Base-by-base conservation (phyloP, 2,888 invertebrate species). In the Ischnus inquisitorius region DNA sequence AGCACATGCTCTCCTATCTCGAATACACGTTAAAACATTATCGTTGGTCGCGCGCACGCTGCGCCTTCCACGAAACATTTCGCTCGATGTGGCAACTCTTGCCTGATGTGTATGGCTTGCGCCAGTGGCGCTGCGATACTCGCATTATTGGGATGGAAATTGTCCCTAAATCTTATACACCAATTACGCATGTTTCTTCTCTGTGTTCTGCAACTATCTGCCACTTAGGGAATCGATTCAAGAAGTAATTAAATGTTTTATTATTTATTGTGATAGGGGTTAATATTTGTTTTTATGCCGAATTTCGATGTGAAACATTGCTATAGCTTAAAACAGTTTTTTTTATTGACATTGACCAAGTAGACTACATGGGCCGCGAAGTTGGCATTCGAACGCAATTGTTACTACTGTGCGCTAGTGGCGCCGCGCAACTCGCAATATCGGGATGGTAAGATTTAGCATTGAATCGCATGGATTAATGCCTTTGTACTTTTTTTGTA, bases 11-110 rank as follows among this genome's bases (percentile, higher is more conserved):
- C 71, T 69, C 16, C 65, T 75, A 78, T 71, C 74, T 64, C 64
- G 54, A 62, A 71, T 83, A 79, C 83, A 83, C 79, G 76, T 71
- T 71, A 79, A 77, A 83, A 80, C 79, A 83, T 83, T 79, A 64
- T 83, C 75, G 64, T 62, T 12, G 39, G 60, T 60, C 34, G 62
- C 60, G 67, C 25, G 64, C 25, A 14, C 28, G 34, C 43, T 60
- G 28, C 6, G 28, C 79, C 62, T 68, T 79, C 68, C 25, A 62
- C 62, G 19, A 68, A 82, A 68, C 34, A 34, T 78, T 74, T 74
- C 71, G 39, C 46, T 75, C 51, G 54, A 54, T 28, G 54, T 22
- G 65, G 28, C 28, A 14, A 60, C 34, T 34, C 34, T 34, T 34
- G 34, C 34, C 34, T 34, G 34, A 34, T 34, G 34, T 34, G 34